Conservation (phyloP, 2,888 invertebrate genomes). For the Cryptophagus acutangulus region DNA sequence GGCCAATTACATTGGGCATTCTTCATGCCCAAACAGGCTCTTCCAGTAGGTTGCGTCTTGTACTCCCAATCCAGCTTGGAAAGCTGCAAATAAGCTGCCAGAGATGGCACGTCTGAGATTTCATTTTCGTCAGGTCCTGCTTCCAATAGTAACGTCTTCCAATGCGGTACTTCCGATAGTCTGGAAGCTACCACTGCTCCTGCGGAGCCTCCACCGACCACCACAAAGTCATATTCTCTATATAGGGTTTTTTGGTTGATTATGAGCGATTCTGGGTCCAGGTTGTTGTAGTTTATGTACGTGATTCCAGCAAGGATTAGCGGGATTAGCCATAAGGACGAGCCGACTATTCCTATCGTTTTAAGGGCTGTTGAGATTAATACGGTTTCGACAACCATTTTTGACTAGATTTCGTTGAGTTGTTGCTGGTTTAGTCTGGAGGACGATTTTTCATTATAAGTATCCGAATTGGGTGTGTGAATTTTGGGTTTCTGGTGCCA, state of each 20-base stretch:
- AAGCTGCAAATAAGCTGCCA: conserved; percentile 81
- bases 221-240: conserved; percentile 74
- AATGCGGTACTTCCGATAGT: conserved; percentile 67
- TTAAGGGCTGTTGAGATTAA: conserved; percentile 74
- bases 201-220: conserved; percentile 83
- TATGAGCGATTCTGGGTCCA: conserved; percentile 76
- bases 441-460: conserved; percentile 39
- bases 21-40: conserved; percentile 78
- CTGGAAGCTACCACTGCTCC: conserved; percentile 79
- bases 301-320: conserved; percentile 75
- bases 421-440: conserved; percentile 30
- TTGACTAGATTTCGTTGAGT: conserved; percentile 26
- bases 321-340: conserved; percentile 80
- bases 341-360: conserved; percentile 69
- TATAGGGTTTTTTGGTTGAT: conserved; percentile 61
- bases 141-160: conserved; percentile 76
- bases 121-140: conserved; percentile 86
- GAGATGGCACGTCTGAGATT: conserved; percentile 79
- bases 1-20: conserved; percentile 83
- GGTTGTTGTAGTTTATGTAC: conserved; percentile 72
- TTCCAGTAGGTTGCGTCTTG: conserved; percentile 77
- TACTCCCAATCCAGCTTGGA: conserved; percentile 86
- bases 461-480: conserved; percentile 19
- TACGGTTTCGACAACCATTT: conserved; percentile 71
- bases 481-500: no score